Evolutionary conservation across 1,140 invertebrate species (phyloP).

Genomic region (Papilio dardanus): DNA sequence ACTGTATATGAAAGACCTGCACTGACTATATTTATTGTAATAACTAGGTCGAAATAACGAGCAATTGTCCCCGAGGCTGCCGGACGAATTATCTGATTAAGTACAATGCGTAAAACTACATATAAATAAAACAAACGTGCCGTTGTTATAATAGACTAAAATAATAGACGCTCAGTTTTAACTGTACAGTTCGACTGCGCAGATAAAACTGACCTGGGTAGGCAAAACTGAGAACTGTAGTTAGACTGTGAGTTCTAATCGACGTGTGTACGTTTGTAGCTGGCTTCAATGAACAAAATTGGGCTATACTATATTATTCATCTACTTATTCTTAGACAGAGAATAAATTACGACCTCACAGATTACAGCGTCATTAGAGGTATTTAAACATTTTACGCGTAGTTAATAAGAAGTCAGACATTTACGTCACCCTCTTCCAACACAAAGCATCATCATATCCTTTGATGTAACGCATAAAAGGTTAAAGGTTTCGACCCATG

Average conservation of each 20-base stretch:
- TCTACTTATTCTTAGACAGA: background rate
- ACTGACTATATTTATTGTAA: constrained; percentile 9
- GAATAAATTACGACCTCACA: background rate
- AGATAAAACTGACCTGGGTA: too few species aligned
- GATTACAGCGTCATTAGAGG: background rate
- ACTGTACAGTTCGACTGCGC: too few species aligned
- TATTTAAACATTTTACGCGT: constrained; percentile 16
- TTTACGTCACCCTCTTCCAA: background rate
- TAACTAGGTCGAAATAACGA: constrained; percentile 40
- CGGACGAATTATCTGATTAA: constrained; percentile 24
- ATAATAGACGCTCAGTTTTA: too few species aligned
- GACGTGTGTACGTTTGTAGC: too few species aligned
- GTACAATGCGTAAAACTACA: background rate
- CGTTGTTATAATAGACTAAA: too few species aligned
- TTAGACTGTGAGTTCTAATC: too few species aligned
- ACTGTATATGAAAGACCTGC: background rate
- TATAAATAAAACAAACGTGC: background rate
- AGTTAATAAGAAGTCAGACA: background rate
- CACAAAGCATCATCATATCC: background rate
- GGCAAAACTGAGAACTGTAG: too few species aligned
- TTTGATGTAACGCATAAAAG: background rate
- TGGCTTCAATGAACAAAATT: too few species aligned
- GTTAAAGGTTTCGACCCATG: too few species aligned
- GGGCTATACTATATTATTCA: background rate
- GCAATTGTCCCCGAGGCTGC: constrained; percentile 43